These are phyloP conservation scores for Perdita meconis DNA, from an alignment of 2,888 invertebrate genomes.

Conservation along the genomic window DNA sequence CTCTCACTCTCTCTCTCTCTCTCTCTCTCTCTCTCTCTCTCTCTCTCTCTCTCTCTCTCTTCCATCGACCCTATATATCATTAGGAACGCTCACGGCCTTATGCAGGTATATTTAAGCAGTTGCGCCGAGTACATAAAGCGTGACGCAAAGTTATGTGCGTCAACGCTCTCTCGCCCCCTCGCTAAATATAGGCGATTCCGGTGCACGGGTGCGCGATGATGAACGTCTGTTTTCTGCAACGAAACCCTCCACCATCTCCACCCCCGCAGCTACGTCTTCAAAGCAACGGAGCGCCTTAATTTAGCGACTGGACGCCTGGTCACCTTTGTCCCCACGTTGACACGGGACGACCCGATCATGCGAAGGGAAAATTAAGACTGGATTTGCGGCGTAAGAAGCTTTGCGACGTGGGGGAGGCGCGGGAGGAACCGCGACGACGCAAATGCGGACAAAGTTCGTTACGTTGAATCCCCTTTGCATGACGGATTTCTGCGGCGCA, in stretches of 20 bases:
- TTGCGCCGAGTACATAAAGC: background rate
- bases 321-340: background rate
- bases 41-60: background rate
- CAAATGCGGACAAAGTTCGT: background rate
- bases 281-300: background rate
- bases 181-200: background rate
- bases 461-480: background rate
- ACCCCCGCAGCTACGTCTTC: no score
- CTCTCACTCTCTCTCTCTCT: background rate
- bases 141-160: conserved; percentile 11
- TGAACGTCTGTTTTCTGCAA: background rate
- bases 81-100: conserved; percentile 1
- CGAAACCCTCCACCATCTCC: background rate
- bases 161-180: background rate
- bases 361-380: background rate
- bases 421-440: no score
- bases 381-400: background rate
- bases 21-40: background rate
- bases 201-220: background rate
- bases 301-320: background rate
- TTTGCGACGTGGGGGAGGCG: background rate
- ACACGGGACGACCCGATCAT: background rate
- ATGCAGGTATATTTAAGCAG: conserved; percentile 10
- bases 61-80: background rate
- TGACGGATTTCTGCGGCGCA: background rate